phyloP scores from a whole-genome alignment of 2,113 vertebrate genomes.

The Clinocottus analis region DNA sequence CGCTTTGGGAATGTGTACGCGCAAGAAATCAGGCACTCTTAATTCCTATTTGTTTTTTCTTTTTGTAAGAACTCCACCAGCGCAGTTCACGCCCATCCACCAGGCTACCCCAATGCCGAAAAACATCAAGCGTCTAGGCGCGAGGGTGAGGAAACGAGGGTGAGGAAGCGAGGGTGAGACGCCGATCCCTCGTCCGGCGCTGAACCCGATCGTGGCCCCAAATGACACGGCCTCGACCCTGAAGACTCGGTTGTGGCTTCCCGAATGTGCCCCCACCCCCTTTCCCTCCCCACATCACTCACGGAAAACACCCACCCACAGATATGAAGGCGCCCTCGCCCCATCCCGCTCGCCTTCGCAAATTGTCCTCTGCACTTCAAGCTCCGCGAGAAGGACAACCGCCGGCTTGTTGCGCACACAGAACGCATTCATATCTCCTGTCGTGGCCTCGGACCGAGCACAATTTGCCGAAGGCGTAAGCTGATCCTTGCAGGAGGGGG shows the following conservation, averaged over 20 bases:
- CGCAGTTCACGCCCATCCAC: neutral
- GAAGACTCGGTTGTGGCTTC: conserved; percentile 17
- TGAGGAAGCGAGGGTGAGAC: conserved; percentile 44
- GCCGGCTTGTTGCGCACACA: conserved; percentile 65
- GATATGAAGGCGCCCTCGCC: neutral
- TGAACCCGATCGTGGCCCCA: neutral
- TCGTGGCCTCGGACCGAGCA: conserved; percentile 67
- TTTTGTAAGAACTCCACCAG: conserved; percentile 7
- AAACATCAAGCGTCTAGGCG: conserved; percentile 19
- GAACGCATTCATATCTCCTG: conserved; percentile 66
- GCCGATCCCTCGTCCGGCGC: neutral
- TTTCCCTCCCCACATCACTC: too few species aligned
- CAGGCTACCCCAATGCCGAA: neutral
- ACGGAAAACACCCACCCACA: conserved; percentile 8
- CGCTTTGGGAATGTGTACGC: neutral
- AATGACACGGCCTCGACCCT: conserved; percentile 34
- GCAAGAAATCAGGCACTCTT: neutral
- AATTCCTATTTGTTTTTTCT: conserved; percentile 11
- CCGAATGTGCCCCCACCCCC: conserved; percentile 5
- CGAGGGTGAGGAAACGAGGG: conserved; percentile 33
- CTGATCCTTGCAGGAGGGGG: conserved; percentile 57
- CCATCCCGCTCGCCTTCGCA: conserved; percentile 40
- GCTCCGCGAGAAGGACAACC: conserved; percentile 54
- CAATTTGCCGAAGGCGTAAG: conserved; percentile 71
- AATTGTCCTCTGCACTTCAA: conserved; percentile 59